Evolutionary conservation across 2,888 invertebrate genomes (phyloP), one percentile per base, ranked within the genome.

Genomic region (Acronicta alni): DNA sequence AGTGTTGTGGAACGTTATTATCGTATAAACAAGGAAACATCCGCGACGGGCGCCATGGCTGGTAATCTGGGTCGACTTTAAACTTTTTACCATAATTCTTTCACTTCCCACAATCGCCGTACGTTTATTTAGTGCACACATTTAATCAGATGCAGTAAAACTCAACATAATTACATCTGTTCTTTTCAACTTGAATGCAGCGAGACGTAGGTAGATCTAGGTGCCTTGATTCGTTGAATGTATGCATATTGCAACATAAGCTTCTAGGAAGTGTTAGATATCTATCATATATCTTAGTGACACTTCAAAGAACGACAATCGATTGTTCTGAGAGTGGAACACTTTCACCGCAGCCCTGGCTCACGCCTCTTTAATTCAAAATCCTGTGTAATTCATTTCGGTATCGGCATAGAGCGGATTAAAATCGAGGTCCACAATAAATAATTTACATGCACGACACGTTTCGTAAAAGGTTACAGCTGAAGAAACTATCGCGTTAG

Each of bases 241-340:
- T 66, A 32, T 67, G 72, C 66, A 78, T 74, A 81, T 84, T 84
- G 80, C 84, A 73, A 80, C 84, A 86, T 79, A 64, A 75, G 76
- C 76, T 80, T 84, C 83, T 84, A 83, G 83, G 85, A 84, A 87
- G 83, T 80, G 80, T 80, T 71, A 67, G 80, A 85, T 84, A 89
- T 90, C 81, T 87, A 85, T 89, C 86, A 88, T 86, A 84, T 78
- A 81, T 86, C 86, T 83, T 80, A 83, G 89, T 89, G 91, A 91
- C 92, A 92, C 86, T 85, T 88, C 83, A 87, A 86, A 89, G 87
- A 88, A 84, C 80, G 80, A 84, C 85, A 86, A 86, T 89, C 87
- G 87, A 90, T 91, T 91, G 92, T 92, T 89, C 85, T 77, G 79
- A 71, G 85, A 89, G 87, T 89, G 84, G 87, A 88, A 86, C 91